Conservation (phyloP, 64 coral and sea anemone species). For the Pocillopora damicornis region DNA sequence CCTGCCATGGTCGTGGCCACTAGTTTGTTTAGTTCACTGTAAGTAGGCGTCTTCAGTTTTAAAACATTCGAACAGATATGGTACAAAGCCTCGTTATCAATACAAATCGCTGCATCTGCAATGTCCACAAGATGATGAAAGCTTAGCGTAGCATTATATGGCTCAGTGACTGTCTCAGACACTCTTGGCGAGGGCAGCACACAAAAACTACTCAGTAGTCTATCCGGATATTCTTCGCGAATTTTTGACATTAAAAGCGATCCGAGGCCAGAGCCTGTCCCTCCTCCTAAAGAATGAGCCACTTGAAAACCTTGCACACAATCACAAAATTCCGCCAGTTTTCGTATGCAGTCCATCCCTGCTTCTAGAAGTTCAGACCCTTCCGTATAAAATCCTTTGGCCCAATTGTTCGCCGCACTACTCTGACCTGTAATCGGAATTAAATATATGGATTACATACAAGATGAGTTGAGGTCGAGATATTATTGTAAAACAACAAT, state of each 20-base stretch:
- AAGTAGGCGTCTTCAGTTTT: constrained; percentile 79
- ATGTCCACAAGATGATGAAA: constrained; percentile 92
- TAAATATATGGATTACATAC: not conserved
- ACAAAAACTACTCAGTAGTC: constrained; percentile 76
- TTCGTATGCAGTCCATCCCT: constrained; percentile 87
- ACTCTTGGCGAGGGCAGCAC: constrained; percentile 78
- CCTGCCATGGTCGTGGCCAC: constrained; percentile 87
- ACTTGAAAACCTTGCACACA: constrained; percentile 92
- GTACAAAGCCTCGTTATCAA: constrained; percentile 92
- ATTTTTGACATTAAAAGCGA: constrained; percentile 84
- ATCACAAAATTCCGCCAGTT: constrained; percentile 79
- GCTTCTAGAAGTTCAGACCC: constrained; percentile 85
- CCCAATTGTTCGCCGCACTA: constrained; percentile 94
- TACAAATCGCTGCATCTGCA: constrained; percentile 88
- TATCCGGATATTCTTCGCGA: constrained; percentile 90
- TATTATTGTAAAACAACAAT: too few species aligned
- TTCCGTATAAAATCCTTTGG: constrained; percentile 93
- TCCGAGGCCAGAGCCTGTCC: constrained; percentile 85
- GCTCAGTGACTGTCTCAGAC: constrained; percentile 88
- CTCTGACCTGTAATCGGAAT: constrained; percentile 55
- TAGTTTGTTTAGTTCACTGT: constrained; percentile 77
- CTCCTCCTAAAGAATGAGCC: constrained; percentile 81
- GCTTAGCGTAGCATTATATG: constrained; percentile 85
- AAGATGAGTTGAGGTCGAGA: too few species aligned
- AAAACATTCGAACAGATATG: constrained; percentile 80